These are phyloP conservation scores for Allophyes oxyacanthae DNA, from an alignment of 2,888 invertebrate genomes.

Conservation along the genomic window DNA sequence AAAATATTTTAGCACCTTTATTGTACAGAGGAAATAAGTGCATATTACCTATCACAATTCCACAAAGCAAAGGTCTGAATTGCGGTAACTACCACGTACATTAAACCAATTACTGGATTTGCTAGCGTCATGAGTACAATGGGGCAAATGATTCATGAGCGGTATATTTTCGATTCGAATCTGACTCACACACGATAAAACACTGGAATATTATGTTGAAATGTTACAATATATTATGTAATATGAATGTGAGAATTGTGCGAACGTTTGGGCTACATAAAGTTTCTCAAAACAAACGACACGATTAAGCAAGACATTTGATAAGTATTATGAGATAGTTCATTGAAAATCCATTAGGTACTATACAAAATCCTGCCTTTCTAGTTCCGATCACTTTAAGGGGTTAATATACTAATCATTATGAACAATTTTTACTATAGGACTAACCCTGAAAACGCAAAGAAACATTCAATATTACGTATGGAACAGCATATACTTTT, in stretches of 20 bases:
- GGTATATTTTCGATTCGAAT: neutral
- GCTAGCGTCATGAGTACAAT: neutral
- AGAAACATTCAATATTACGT: too few species aligned
- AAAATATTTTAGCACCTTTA: too few species aligned
- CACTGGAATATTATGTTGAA: neutral
- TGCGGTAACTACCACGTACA: neutral
- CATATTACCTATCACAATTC: neutral
- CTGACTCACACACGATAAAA: neutral
- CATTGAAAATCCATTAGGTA: too few species aligned
- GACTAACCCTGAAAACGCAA: too few species aligned
- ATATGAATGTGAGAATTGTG: neutral
- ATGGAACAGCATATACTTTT: too few species aligned
- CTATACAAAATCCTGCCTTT: too few species aligned
- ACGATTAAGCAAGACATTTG: neutral
- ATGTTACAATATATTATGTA: neutral
- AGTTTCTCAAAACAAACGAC: neutral
- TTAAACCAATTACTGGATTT: neutral
- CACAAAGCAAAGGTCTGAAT: neutral
- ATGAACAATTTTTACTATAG: too few species aligned
- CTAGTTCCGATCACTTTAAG: too few species aligned
- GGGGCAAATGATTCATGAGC: neutral
- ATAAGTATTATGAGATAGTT: too few species aligned
- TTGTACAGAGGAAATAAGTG: too few species aligned
- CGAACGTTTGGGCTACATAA: neutral
- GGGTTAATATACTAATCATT: too few species aligned